Percentiles rank a stretch among this genome's conserved stretches.
These are phyloP conservation scores for Dendrocopos noguchii DNA, from an alignment of 2,113 vertebrate genomes.

Conservation along the genomic window DNA sequence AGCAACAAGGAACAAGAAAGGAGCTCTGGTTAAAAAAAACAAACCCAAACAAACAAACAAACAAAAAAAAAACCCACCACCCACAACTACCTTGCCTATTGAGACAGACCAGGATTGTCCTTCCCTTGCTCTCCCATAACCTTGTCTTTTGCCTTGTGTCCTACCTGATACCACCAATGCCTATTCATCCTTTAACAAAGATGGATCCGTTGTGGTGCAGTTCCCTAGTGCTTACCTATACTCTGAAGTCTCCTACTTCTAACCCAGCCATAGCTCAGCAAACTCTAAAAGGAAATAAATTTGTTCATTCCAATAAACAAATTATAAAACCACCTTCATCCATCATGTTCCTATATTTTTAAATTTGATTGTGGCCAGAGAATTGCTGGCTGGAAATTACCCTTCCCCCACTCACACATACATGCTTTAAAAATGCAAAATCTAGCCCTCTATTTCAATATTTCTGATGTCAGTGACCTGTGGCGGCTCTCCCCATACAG, in stretches of 20 bases:
- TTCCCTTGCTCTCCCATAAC: constrained; percentile 1
- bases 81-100: background rate
- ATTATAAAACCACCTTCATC: constrained; percentile 56
- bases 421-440: constrained; percentile 64
- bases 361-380: constrained; percentile 41
- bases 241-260: constrained; percentile 21
- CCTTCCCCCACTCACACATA: constrained; percentile 34
- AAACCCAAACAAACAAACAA: too few relatives aligned
- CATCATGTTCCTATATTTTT: constrained; percentile 51
- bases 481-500: constrained; percentile 72
- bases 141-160: background rate
- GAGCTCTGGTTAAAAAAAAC: background rate
- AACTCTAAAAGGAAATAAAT: constrained; percentile 39
- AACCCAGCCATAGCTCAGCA: background rate
- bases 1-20: constrained; percentile 9
- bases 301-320: constrained; percentile 36
- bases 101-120: background rate
- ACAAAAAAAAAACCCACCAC: background rate
- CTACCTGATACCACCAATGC: constrained; percentile 14
- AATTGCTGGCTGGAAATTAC: constrained; percentile 25
- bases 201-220: background rate
- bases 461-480: constrained; percentile 75
- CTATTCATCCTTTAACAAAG: constrained; percentile 18
- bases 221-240: background rate
- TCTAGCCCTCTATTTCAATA: constrained; percentile 64